phyloP scores from a whole-genome alignment of 2,797 vertebrate genomes.

The Leptatherina wallacei region DNA sequence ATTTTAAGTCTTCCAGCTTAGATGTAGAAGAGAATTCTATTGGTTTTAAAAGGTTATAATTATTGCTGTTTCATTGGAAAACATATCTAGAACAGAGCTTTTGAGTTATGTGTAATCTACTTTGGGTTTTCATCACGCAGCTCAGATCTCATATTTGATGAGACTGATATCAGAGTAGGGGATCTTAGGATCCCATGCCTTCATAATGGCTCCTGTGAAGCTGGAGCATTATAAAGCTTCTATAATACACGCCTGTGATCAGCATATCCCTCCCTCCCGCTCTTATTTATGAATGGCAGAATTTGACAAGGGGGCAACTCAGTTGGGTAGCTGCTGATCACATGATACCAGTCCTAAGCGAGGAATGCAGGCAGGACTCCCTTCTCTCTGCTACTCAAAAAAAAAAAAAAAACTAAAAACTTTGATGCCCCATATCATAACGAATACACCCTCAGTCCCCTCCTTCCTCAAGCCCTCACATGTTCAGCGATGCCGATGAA shows the following conservation, averaged over 20 bases:
- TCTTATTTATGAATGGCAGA: slow-evolving; percentile 85
- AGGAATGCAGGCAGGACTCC: slow-evolving; percentile 79
- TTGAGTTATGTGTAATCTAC: slow-evolving; percentile 64
- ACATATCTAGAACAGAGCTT: slow-evolving; percentile 54
- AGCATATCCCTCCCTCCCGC: slow-evolving; percentile 52
- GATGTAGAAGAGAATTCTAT: slow-evolving; percentile 7
- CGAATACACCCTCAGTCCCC: slow-evolving; percentile 76
- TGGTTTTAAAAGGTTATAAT: slow-evolving; percentile 24
- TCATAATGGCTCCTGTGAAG: slow-evolving; percentile 75
- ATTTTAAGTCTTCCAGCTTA: not conserved
- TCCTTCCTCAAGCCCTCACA: slow-evolving; percentile 56
- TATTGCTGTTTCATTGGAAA: slow-evolving; percentile 29
- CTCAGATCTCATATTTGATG: slow-evolving; percentile 76
- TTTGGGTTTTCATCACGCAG: slow-evolving; percentile 72
- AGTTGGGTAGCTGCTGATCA: slow-evolving; percentile 77
- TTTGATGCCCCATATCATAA: slow-evolving; percentile 93
- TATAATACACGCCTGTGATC: slow-evolving; percentile 78
- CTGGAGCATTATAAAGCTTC: slow-evolving; percentile 71
- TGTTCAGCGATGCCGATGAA: slow-evolving; percentile 60
- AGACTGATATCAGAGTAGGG: slow-evolving; percentile 62
- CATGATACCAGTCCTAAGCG: slow-evolving; percentile 69
- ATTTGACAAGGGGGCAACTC: slow-evolving; percentile 72
- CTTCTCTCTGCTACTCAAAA: slow-evolving; percentile 21
- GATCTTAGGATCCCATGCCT: slow-evolving; percentile 75
- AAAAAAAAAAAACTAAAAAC: slow-evolving; percentile 62